Percentiles rank a stretch among this genome's conserved stretches.
Evolutionary conservation across 2,888 invertebrate species (phyloP).

Genomic region (Drosophila gaucha): DNA sequence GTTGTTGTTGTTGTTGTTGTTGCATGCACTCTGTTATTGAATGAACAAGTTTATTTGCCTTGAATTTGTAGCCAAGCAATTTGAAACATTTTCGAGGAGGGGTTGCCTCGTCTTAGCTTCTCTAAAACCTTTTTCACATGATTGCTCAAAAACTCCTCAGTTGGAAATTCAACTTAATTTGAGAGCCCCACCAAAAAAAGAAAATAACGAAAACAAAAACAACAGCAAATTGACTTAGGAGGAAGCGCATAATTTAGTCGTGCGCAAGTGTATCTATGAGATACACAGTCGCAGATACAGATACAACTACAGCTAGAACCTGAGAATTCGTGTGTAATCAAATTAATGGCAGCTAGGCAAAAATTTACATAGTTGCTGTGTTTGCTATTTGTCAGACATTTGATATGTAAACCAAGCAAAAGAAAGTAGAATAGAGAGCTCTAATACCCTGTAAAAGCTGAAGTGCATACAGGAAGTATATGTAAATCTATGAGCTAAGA

Average conservation of each 20-base stretch:
- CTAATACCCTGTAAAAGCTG: neutral
- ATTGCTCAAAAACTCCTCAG: slow-evolving; percentile 15
- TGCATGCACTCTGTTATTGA: slow-evolving; percentile 53
- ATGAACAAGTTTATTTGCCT: slow-evolving; percentile 65
- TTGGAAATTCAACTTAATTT: slow-evolving; percentile 31
- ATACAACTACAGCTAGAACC: neutral
- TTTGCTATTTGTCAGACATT: slow-evolving; percentile 34
- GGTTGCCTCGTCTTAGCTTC: neutral
- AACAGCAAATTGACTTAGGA: slow-evolving; percentile 32
- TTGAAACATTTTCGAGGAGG: too few species aligned
- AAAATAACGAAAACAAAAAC: slow-evolving; percentile 4
- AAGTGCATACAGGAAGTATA: neutral
- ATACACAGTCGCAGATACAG: slow-evolving; percentile 31
- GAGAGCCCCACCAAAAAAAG: slow-evolving; percentile 3
- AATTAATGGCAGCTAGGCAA: slow-evolving; percentile 50
- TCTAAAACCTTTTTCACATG: slow-evolving; percentile 17
- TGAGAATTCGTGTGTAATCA: slow-evolving; percentile 45
- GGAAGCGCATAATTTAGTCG: slow-evolving; percentile 61
- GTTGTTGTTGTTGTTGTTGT: slow-evolving; percentile 24
- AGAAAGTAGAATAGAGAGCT: slow-evolving; percentile 5
- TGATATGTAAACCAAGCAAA: slow-evolving; percentile 31
- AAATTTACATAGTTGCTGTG: slow-evolving; percentile 52
- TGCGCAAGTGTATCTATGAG: slow-evolving; percentile 45
- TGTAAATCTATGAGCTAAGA: neutral
- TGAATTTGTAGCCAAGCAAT: slow-evolving; percentile 30